Evolutionary conservation across 2,113 vertebrate genomes (phyloP), one percentile per base, ranked within the genome.

Genomic region (Oreochromis tanganicae): DNA sequence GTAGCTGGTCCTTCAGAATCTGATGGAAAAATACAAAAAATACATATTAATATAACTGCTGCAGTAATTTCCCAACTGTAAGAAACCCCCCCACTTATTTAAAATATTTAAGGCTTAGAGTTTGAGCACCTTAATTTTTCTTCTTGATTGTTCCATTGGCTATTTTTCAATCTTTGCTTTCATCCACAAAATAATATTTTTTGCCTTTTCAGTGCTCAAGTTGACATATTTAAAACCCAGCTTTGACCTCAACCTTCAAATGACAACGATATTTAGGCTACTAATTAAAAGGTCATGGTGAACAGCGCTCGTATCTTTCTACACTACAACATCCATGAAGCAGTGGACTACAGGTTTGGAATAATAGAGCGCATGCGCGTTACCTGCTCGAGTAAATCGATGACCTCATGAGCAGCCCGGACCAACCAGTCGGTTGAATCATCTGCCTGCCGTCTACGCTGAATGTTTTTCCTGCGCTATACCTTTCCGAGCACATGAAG

Each of bases 361-460:
- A 61, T 9, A 46, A 9, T 1, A 6, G 4, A 0, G 50, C 92
- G 85, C 95, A 91, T 93, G 95, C 94, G 94, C 91, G 80, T 3
- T 63, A 19, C 5, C 73, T 29, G 21, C 21, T 38, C 5, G 24
- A 86, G 86, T 68, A 52, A 78, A 50, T 3, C 75, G 84, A 90
- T 92, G 93, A 95, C 90, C 48, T 95, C 89, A 95, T 90, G 66
- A 79, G 29, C 79, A 68, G 46, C 36, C 82, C 88, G 79, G 87
- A 88, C 90, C 92, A 89, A 93, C 88, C 91, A 89, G 89, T 84
- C 86, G 19, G 86, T 86, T 81, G 88, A 90, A 87, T 88, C 71
- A 19, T 68, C 88, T 87, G 55, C 50, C 52, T 85, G 57, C 29
- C 3, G 55, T 83, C 80, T 52, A 7, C 19, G 13, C 8, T 27